Conservation (phyloP, 1,140 invertebrate genomes). For the Lysiphlebus fabarum region DNA sequence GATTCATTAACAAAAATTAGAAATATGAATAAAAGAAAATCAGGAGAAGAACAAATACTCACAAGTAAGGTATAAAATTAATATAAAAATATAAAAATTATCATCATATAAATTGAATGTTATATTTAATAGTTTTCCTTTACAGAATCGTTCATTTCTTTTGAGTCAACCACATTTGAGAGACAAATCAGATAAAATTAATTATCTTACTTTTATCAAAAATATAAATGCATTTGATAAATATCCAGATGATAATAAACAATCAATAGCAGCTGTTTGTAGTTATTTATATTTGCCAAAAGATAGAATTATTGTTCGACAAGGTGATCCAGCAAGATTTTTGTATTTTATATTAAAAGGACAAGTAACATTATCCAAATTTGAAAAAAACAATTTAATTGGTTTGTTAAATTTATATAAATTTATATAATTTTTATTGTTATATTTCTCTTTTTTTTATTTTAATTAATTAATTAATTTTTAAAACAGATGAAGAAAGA, state of each 20-base stretch:
- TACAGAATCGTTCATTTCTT: conserved; percentile 40
- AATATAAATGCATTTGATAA: conserved; percentile 33
- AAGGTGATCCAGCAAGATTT: conserved; percentile 56
- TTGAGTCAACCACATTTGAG: conserved; percentile 29
- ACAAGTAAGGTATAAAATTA: conserved; percentile 43
- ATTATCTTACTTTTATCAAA: conserved; percentile 33
- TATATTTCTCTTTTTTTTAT: conserved; percentile 7
- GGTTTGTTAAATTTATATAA: conserved; percentile 26
- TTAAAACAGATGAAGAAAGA: conserved; percentile 29
- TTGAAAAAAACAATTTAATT: conserved; percentile 54
- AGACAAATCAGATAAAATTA: conserved; percentile 24
- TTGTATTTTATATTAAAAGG: conserved; percentile 63
- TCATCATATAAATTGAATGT: too few species aligned
- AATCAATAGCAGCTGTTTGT: conserved; percentile 55
- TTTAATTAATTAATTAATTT: conserved; percentile 2
- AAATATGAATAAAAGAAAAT: conserved; percentile 49
- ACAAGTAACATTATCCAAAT: conserved; percentile 54
- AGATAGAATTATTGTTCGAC: conserved; percentile 57
- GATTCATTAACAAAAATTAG: conserved; percentile 46
- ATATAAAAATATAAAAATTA: conserved; percentile 54
- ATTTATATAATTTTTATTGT: not conserved
- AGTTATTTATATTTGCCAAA: conserved; percentile 59
- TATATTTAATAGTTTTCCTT: conserved; percentile 38
- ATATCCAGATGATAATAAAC: conserved; percentile 54
- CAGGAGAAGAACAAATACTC: conserved; percentile 53